These are phyloP conservation scores for Pherbina coryleti DNA, from an alignment of 2,888 invertebrate species.

Conservation along the genomic window DNA sequence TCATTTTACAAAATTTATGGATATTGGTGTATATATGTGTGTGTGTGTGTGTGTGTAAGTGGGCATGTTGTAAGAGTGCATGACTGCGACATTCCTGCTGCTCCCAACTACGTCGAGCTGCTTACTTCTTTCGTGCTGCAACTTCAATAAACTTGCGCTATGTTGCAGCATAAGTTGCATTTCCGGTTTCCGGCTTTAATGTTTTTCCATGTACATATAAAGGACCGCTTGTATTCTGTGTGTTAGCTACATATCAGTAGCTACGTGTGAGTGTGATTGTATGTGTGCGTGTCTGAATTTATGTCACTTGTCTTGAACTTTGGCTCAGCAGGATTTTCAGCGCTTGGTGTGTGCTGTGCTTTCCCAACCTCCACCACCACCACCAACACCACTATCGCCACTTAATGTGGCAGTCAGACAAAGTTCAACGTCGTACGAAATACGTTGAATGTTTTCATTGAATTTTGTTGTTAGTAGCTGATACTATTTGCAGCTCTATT, in stretches of 20 bases:
- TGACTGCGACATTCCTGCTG: neutral
- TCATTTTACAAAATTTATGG: neutral
- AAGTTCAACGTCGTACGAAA: no score
- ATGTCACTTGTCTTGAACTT: neutral
- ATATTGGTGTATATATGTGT: neutral
- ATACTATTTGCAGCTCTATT: no score
- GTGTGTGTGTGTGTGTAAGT: neutral
- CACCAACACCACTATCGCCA: neutral
- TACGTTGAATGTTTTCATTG: no score
- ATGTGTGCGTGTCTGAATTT: neutral
- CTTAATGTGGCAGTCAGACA: neutral
- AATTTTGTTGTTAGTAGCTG: no score
- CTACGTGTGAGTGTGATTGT: neutral
- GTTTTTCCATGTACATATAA: neutral
- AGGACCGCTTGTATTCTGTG: neutral
- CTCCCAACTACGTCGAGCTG: neutral
- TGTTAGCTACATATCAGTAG: neutral
- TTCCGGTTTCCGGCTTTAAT: slow-evolving; percentile 16
- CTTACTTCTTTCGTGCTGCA: neutral
- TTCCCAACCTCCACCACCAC: neutral
- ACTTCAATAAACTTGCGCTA: slow-evolving; percentile 6
- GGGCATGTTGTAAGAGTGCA: neutral
- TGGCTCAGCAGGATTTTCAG: slow-evolving; percentile 1
- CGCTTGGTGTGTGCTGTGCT: neutral
- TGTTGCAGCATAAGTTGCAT: slow-evolving; percentile 17